Base-by-base conservation (phyloP, 2,797 vertebrate genomes). In the Leptatherina wallacei region DNA sequence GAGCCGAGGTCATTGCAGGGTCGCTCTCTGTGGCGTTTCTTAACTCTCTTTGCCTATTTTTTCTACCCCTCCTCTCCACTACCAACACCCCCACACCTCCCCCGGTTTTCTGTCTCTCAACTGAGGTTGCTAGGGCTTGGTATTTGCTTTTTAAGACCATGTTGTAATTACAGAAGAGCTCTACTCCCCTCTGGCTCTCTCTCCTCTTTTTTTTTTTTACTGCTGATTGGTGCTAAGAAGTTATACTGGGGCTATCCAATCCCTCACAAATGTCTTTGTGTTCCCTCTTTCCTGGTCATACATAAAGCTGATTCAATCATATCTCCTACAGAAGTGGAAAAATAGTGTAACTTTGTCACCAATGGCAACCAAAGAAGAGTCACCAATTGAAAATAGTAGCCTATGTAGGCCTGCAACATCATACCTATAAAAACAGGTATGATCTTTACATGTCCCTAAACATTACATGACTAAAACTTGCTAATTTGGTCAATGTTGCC, bases 161-260 rank as follows among this genome's bases (percentile, higher is more conserved):
- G 94, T 93, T 94, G 93, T 96, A 95, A 95, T 96, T 95, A 95
- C 93, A 93, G 92, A 95, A 93, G 89, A 94, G 91, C 93, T 83
- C 85, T 54, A 82, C 91, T 87, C 89, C 83, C 90, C 82, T 87
- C 83, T 79, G 29, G 79, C 86, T 93, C 91, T 85, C 81, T 86
- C 74, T 84, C 76, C 24, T 42, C 11, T n/a, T 38, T 85, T 91
- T 38, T 85, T 91, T 90, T 91, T 82, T 77, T 81, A 86, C 88
- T 92, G 84, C 81, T 93, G 91, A 90, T 91, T 93, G 92, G 85
- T 85, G 87, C 86, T 93, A 88, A 76, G 90, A 89, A 92, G 92
- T 71, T 85, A 38, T 59, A 61, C 71, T 85, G 82, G 85, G 86
- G 92, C 89, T 69, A 86, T 85, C 84, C 71, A 77, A 84, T 78